These are phyloP conservation scores for Alloscopus bannaensis DNA, from an alignment of 2,888 invertebrate genomes.

Conservation along the genomic window DNA sequence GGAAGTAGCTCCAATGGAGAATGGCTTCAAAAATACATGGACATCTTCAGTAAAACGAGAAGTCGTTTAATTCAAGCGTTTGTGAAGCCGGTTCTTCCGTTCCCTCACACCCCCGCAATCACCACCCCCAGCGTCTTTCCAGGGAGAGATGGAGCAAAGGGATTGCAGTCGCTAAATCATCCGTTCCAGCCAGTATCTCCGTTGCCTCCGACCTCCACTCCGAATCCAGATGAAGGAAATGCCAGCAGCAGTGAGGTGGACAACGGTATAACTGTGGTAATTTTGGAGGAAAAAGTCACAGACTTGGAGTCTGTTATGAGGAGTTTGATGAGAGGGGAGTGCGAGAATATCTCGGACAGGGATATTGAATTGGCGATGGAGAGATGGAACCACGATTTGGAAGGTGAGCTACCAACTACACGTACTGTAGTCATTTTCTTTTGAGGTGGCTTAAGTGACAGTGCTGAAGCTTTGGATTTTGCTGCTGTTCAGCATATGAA, in stretches of 20 bases:
- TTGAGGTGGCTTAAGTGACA: too few species aligned
- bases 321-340: not conserved
- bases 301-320: constrained; percentile 16
- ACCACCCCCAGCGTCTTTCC: not conserved
- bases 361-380: too few species aligned
- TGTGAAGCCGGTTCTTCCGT: not conserved
- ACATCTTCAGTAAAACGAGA: not conserved
- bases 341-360: too few species aligned
- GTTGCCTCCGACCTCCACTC: not conserved
- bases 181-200: constrained; percentile 16
- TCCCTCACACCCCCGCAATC: not conserved
- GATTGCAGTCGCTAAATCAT: constrained; percentile 2
- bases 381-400: not conserved
- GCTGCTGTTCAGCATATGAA: too few species aligned
- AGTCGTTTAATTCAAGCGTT: not conserved
- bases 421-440: too few species aligned
- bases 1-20: too few species aligned
- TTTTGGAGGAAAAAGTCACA: constrained; percentile 27
- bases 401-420: not conserved
- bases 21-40: too few species aligned
- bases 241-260: not conserved
- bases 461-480: too few species aligned
- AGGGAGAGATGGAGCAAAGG: not conserved
- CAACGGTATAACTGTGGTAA: not conserved
- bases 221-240: not conserved